A percentile compares a stretch with the other conserved stretches of the same genome.
phyloP scores from a whole-genome alignment of 2,113 vertebrate species.

The Misgurnus mizolepis region DNA sequence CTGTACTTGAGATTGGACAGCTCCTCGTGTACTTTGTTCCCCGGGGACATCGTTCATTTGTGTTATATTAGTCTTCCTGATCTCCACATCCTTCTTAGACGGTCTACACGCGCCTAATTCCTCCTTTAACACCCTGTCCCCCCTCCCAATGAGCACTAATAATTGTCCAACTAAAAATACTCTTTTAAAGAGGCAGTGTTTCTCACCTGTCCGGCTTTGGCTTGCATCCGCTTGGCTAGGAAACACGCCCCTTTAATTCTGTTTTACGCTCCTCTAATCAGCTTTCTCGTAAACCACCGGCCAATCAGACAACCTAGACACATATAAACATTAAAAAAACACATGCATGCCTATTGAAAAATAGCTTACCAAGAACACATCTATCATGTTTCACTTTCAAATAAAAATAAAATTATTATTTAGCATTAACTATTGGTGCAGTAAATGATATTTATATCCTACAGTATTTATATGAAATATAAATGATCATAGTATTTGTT shows the following conservation, averaged over 20 bases:
- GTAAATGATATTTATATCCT: no score
- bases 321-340: background rate
- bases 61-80: conserved; percentile 59
- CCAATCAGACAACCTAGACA: conserved; percentile 61
- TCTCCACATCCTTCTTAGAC: conserved; percentile 67
- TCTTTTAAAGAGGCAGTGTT: conserved; percentile 66
- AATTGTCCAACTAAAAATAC: conserved; percentile 65
- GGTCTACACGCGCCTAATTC: conserved; percentile 58
- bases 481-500: no score
- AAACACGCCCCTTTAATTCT: conserved; percentile 36
- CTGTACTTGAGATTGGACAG: background rate
- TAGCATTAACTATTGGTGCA: no score
- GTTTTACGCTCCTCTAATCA: conserved; percentile 65
- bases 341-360: background rate
- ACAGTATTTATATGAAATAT: no score
- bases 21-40: background rate
- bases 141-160: conserved; percentile 52
- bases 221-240: background rate
- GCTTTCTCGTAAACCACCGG: conserved; percentile 65
- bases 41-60: conserved; percentile 60
- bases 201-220: conserved; percentile 19
- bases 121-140: conserved; percentile 52
- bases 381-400: no score
- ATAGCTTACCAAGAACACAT: no score
- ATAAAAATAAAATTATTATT: no score